These are phyloP conservation scores for Drosophila asahinai DNA, from an alignment of 1,140 invertebrate genomes.

Conservation along the genomic window DNA sequence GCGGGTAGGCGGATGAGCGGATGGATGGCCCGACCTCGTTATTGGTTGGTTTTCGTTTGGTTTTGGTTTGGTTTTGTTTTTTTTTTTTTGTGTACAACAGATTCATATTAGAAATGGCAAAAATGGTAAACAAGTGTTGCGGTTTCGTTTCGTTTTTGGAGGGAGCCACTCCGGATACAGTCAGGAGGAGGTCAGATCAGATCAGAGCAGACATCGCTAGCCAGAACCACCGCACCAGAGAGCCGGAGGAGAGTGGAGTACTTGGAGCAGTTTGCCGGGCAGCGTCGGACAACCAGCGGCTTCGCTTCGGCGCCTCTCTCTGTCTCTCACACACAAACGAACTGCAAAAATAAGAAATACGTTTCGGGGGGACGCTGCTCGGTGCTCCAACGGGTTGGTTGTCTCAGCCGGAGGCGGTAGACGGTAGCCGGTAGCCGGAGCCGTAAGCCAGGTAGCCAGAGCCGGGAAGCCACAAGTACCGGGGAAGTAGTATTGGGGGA, in stretches of 20 bases:
- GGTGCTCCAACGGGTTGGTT: slow-evolving; percentile 55
- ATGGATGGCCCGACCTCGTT: slow-evolving; percentile 48
- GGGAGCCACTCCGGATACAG: slow-evolving; percentile 49
- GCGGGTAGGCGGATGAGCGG: slow-evolving; percentile 47
- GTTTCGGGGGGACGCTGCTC: slow-evolving; percentile 53
- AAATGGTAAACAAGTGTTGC: slow-evolving; percentile 47
- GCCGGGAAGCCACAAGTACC: slow-evolving; percentile 26
- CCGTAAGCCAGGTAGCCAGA: slow-evolving; percentile 9
- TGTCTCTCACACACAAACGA: slow-evolving; percentile 58
- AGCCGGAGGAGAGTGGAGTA: slow-evolving; percentile 56
- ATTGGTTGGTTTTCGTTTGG: slow-evolving; percentile 29
- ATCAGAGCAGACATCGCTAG: slow-evolving; percentile 58
- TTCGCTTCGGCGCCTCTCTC: slow-evolving; percentile 46
- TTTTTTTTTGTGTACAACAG: slow-evolving; percentile 37
- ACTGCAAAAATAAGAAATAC: slow-evolving; percentile 82
- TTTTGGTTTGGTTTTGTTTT: background rate
- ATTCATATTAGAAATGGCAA: slow-evolving; percentile 48
- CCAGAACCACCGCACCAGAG: slow-evolving; percentile 53
- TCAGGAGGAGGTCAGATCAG: slow-evolving; percentile 48
- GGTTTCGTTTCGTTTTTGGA: slow-evolving; percentile 32
- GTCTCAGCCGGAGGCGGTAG: slow-evolving; percentile 25
- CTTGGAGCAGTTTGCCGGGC: slow-evolving; percentile 60
- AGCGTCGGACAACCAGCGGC: slow-evolving; percentile 46
- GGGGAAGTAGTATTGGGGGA: slow-evolving; percentile 33
- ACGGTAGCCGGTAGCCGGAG: slow-evolving; percentile 4